These are phyloP conservation scores for Tetranychus urticae DNA, from an alignment of 1,140 invertebrate genomes.

Conservation along the genomic window DNA sequence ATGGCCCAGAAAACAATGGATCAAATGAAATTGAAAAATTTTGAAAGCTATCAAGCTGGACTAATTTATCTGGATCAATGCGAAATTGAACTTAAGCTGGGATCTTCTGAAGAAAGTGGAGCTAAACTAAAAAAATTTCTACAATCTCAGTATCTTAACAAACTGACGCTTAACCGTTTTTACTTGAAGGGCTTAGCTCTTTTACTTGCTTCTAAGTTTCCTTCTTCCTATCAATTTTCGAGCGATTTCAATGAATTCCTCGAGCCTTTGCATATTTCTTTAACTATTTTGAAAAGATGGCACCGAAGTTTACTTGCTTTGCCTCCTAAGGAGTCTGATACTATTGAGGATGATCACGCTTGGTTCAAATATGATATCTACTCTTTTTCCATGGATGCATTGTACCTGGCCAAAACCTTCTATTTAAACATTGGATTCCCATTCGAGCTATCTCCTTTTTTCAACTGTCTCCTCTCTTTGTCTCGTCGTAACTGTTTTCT, in stretches of 20 bases:
- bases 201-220: constrained; percentile 2
- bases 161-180: constrained; percentile 6
- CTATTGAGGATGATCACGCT: background rate
- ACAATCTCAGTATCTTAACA: constrained; percentile 1
- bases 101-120: background rate
- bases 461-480: background rate
- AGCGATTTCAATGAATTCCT: constrained; percentile 1
- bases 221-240: background rate
- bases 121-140: background rate
- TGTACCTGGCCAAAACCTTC: background rate
- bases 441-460: background rate
- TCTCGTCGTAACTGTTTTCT: background rate
- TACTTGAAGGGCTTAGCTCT: constrained; percentile 1
- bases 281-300: constrained; percentile 5
- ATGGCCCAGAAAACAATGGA: background rate
- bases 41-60: background rate
- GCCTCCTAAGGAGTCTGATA: background rate
- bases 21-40: background rate
- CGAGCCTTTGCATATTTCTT: constrained; percentile 2
- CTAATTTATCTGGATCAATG: background rate
- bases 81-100: background rate
- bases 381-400: background rate
- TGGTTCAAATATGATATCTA: constrained; percentile 4
- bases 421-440: background rate
- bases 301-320: background rate